Base-by-base conservation (phyloP, 2,888 invertebrate genomes). In the Scaptomyza flava region DNA sequence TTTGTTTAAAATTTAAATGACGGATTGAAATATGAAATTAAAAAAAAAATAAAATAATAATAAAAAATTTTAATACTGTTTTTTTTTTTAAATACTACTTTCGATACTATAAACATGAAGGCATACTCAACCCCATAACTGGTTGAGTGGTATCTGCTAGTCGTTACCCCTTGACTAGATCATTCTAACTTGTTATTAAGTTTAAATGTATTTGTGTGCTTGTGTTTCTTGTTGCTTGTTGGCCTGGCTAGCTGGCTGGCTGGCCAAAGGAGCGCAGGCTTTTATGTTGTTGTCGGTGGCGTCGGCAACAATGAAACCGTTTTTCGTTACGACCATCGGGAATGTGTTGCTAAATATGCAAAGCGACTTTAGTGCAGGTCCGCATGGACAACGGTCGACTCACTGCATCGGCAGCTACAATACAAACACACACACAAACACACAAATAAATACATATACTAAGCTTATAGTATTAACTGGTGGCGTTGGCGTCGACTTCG, bases 241-340 rank as follows among this genome's bases (percentile, higher is more conserved):
- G 67, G 71, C 76, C 66, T 63, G 71, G 84, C 66, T 81, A 77
- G 64, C 63, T 34, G 72, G 79, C 63, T 34, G 72, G 79, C 64
- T 79, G 79, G 68, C 57, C 36, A 63, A 76, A 72, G 79, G 68
- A 72, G 77, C 85, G 83, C 87, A 84, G 78, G 86, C 82, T 82
- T 84, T 87, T 77, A 81, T 82, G 87, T 84, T 77, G 83, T 80
- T 86, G 81, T 81, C 75, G 82, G 72, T 79, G 73, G 81, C 89
- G 81, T 73, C 79, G 76, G 81, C 89, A 89, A 89, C 89, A 89
- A 89, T 89, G 89, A 89, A 89, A 87, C 87, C 85, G 90, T 89
- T 89, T 88, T 87, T 83, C 89, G 79, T 85, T 89, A 81, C 86
- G 88, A 86, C 72, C 84, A 77, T 67, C 63, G 86, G 84, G 84